Conservation (phyloP, 1,140 invertebrate genomes). For the Pomacea maculata region DNA sequence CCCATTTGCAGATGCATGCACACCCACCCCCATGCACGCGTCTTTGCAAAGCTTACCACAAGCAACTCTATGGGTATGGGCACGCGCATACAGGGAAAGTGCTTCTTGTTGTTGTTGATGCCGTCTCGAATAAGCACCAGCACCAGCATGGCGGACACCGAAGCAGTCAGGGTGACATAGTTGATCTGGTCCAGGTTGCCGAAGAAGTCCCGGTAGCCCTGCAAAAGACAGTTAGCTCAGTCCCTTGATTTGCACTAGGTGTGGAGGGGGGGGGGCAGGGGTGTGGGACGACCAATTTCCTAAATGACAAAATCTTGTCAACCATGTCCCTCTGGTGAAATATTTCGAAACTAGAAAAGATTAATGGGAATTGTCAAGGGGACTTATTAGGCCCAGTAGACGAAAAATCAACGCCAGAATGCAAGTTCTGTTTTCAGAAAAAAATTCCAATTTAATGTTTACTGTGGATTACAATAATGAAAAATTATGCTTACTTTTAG, state of each 20-base stretch:
- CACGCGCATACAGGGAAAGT: slow-evolving; percentile 72
- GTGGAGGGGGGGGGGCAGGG: no score
- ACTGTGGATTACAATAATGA: no score
- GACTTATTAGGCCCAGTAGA: no score
- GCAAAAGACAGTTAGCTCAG: slow-evolving; percentile 29
- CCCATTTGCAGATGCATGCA: not conserved
- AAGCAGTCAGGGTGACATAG: slow-evolving; percentile 72
- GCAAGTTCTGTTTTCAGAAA: no score
- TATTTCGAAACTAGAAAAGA: no score
- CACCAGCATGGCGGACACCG: slow-evolving; percentile 75
- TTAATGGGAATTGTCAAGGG: no score
- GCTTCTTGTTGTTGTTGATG: slow-evolving; percentile 75
- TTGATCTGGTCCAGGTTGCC: slow-evolving; percentile 63
- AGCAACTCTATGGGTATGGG: slow-evolving; percentile 89
- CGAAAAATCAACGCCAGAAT: no score
- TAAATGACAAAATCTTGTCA: no score
- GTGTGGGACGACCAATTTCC: no score
- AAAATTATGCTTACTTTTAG: no score
- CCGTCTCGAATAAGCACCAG: slow-evolving; percentile 83
- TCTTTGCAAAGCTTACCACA: slow-evolving; percentile 69
- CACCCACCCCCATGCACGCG: not conserved
- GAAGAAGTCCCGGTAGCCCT: slow-evolving; percentile 64
- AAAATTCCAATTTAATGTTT: no score
- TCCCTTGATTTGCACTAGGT: not conserved
- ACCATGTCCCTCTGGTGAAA: no score